A percentile compares a stretch with the other conserved stretches of the same genome.
Conservation (phyloP, 1,140 invertebrate genomes). For the Lasaia peninsularis region DNA sequence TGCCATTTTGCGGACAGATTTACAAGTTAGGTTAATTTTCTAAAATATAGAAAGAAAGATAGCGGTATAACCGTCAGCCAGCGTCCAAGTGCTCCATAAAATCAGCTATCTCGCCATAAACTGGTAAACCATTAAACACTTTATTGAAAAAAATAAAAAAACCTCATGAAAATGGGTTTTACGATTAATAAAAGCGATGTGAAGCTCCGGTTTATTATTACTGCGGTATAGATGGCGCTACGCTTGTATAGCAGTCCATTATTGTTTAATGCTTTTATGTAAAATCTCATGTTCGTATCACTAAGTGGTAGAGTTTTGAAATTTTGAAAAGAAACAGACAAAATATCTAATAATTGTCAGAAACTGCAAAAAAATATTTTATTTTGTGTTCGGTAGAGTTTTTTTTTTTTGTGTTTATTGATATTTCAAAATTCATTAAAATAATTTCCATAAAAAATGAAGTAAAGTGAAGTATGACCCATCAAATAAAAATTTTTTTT, state of each 20-base stretch:
- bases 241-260: neutral
- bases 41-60: neutral
- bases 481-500: too few relatives aligned
- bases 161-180: slow-evolving; percentile 39
- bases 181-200: slow-evolving; percentile 48
- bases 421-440: too few relatives aligned
- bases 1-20: too few relatives aligned
- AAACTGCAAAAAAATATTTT: too few relatives aligned
- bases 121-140: slow-evolving; percentile 46
- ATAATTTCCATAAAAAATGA: too few relatives aligned
- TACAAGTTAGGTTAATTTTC: too few relatives aligned
- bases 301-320: neutral
- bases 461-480: too few relatives aligned
- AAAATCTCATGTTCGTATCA: neutral
- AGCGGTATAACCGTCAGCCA: too few relatives aligned
- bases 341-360: too few relatives aligned
- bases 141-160: slow-evolving; percentile 58
- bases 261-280: neutral
- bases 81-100: slow-evolving; percentile 21
- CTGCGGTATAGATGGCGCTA: slow-evolving; percentile 31
- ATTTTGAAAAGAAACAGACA: neutral
- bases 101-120: slow-evolving; percentile 41
- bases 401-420: too few relatives aligned
- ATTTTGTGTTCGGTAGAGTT: too few relatives aligned
- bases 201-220: slow-evolving; percentile 27